Conservation (phyloP, 1,140 invertebrate species). For the Trinorchestia longiramus region DNA sequence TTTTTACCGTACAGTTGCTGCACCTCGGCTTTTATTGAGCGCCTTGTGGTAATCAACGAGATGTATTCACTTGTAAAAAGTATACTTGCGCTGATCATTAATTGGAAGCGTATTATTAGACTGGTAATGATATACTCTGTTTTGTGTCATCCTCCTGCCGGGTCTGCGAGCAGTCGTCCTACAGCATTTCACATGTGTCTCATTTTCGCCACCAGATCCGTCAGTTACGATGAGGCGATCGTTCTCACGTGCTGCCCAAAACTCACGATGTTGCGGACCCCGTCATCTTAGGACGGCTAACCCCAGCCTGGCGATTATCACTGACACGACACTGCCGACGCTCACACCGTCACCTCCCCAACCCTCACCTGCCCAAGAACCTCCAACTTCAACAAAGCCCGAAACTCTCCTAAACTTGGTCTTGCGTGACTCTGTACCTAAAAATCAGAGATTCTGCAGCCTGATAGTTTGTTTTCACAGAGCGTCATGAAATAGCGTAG, state of each 20-base stretch:
- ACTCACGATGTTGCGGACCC: background rate
- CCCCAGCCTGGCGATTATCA: background rate
- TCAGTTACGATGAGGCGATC: background rate
- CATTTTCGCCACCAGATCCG: background rate
- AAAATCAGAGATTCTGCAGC: constrained; percentile 42
- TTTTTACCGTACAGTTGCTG: background rate
- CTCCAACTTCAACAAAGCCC: background rate
- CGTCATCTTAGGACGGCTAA: background rate
- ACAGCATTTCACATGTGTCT: background rate
- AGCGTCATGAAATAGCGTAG: background rate
- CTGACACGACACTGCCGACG: background rate
- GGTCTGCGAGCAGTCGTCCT: background rate
- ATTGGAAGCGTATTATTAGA: background rate
- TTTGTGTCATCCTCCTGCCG: background rate
- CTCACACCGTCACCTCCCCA: background rate
- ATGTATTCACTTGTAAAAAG: no score
- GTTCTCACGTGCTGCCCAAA: background rate
- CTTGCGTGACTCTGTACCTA: constrained; percentile 35
- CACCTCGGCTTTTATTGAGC: background rate
- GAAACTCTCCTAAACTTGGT: constrained; percentile 28
- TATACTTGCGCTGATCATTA: background rate
- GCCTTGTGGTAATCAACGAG: background rate
- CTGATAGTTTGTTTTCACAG: constrained; percentile 17
- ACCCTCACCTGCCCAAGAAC: background rate
- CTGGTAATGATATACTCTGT: background rate